Evolutionary conservation across 2,797 vertebrate genomes (phyloP).

Genomic region (Syncerus caffer): DNA sequence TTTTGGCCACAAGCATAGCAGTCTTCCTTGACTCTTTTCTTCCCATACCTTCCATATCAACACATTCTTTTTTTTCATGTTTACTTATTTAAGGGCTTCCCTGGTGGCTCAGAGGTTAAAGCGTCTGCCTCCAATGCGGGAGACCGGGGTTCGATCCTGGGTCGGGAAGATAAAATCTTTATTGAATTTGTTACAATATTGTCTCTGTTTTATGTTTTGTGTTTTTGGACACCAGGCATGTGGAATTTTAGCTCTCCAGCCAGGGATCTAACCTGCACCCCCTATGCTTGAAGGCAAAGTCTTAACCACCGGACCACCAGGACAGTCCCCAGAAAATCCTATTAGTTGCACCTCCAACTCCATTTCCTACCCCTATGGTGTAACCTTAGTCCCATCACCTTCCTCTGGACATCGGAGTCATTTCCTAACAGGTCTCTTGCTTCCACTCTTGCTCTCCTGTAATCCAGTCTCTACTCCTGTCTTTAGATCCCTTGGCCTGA

Average conservation of each 20-base stretch:
- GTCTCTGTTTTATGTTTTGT: background rate
- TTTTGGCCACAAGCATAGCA: background rate
- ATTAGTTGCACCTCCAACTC: background rate
- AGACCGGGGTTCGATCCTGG: fast-evolving
- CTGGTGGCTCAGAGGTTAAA: too few relatives aligned
- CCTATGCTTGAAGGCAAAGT: fast-evolving
- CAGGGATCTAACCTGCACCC: background rate
- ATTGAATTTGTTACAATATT: background rate
- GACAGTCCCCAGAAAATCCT: background rate
- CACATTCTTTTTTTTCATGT: background rate
- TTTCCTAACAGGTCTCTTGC: background rate
- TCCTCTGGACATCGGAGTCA: background rate
- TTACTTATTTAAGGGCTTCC: background rate
- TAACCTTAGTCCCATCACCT: background rate
- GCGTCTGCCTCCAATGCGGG: too few relatives aligned
- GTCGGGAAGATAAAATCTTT: background rate
- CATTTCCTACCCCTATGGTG: fast-evolving
- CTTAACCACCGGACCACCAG: background rate
- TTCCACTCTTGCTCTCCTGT: background rate
- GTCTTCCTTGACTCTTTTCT: background rate
- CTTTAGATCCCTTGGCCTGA: background rate
- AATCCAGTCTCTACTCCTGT: background rate
- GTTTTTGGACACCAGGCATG: background rate
- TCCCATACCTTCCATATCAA: background rate
- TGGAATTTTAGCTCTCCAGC: background rate